Evolutionary conservation across 2,797 vertebrate species (phyloP), one percentile per base, ranked within the genome.

Genomic region (Synaphobranchus kaupii): DNA sequence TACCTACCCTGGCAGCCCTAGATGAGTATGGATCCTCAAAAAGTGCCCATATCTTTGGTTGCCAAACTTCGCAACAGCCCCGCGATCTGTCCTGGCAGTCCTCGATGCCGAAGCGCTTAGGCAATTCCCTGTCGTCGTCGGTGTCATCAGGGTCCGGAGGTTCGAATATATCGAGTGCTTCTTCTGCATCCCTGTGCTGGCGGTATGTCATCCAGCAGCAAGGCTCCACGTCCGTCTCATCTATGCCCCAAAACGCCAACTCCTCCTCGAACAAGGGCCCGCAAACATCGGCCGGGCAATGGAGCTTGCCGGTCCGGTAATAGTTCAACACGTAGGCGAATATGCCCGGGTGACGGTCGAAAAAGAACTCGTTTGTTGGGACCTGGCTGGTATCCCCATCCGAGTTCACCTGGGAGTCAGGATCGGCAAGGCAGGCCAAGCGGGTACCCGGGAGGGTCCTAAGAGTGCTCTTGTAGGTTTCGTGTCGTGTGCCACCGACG

Each of bases 191-290:
- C 0, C 98, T 95, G 93, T 99, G 98, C 94, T 99, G 98, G 0
- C 98, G 95, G 91, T 99, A 99, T 80, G 97, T 98, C 98, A 99
- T 99, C 98, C 98, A 99, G 96, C 98, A 99, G 90, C 98, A 99
- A 1, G 98, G 98, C 93, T 99, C 98, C 96, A 99, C 98, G 89
- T 99, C 98, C 0, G 98, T 99, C 96, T 99, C 98, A 1, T 99
- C 98, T 15, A 99, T 99, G 73, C 97, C 98, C 98, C 98, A 99
- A 90, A 97, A 99, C 48, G 98, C 97, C 86, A 99, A 96, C 95
- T 99, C 98, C 91, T 99, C 98, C 93, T 99, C 98, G 86, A 99
- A 99, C 31, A 99, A 96, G 0, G 98, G 98, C n/a, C 98, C 98
- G 89, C 98, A 99, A 81, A 99, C 97, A 87, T 99, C 98, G 0